These are phyloP conservation scores for Anisognathus igniventris DNA, from an alignment of 2,797 vertebrate genomes.

Conservation along the genomic window DNA sequence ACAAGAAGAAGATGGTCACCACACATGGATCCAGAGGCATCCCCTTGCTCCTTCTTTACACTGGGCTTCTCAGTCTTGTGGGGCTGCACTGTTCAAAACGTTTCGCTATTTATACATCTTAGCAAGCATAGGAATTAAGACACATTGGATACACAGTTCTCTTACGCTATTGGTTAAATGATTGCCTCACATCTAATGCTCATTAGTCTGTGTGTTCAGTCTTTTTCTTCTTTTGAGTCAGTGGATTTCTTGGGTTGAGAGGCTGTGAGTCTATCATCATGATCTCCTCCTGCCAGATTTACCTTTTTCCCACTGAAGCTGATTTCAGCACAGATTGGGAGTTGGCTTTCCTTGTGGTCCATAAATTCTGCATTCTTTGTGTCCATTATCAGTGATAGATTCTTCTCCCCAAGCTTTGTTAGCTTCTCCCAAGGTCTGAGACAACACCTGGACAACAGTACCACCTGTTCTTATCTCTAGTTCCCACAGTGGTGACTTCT, in stretches of 20 bases:
- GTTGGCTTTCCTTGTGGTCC: not conserved
- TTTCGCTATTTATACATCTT: not conserved
- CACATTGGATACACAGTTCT: not conserved
- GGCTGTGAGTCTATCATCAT: accelerated
- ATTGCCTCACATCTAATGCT: not conserved
- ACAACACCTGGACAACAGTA: not conserved
- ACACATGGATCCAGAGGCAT: not conserved
- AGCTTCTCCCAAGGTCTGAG: not conserved
- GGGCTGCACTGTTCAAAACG: not conserved
- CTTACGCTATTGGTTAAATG: not conserved
- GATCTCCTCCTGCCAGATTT: not conserved
- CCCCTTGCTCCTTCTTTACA: not conserved
- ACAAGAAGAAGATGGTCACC: not conserved
- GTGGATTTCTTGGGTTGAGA: not conserved
- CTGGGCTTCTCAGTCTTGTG: accelerated
- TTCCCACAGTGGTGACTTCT: not conserved
- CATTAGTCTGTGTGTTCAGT: not conserved
- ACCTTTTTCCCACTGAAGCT: accelerated
- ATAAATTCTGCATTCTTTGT: not conserved
- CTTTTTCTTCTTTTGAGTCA: not conserved
- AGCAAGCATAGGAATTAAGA: not conserved
- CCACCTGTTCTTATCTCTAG: not conserved
- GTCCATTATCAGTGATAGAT: not conserved
- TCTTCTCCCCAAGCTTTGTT: not conserved
- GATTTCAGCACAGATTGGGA: not conserved